Evolutionary conservation across 35 echinoderm and acorn worm genomes (phyloP).

Genomic region (Ophiothrix spiculata): DNA sequence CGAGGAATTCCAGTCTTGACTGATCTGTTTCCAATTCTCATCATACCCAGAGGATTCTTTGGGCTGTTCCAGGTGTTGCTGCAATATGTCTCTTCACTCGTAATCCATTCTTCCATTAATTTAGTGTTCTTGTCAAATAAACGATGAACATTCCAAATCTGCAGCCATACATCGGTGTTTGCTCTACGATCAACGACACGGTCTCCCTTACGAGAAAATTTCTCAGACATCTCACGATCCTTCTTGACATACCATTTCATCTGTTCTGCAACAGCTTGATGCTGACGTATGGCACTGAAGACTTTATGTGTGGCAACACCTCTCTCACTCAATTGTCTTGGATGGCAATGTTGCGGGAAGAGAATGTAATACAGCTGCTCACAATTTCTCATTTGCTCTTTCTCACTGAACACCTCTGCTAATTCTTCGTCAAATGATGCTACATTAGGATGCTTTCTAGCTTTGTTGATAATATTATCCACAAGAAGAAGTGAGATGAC

Average conservation of each 20-base stretch:
- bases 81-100: constrained; percentile 18
- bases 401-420: neutral
- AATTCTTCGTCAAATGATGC: neutral
- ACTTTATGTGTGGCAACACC: neutral
- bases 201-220: no score
- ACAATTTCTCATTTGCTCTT: neutral
- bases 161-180: constrained; percentile 33
- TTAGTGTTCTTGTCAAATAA: constrained; percentile 14
- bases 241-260: constrained; percentile 10
- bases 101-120: constrained; percentile 34
- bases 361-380: constrained; percentile 18
- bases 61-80: neutral
- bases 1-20: constrained; percentile 1
- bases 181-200: no score
- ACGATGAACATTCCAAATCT: constrained; percentile 24
- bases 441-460: neutral
- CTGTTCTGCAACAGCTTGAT: neutral
- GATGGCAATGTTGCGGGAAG: constrained; percentile 46
- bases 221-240: neutral
- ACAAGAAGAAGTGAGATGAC: constrained; percentile 13
- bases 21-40: neutral
- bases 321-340: constrained; percentile 28
- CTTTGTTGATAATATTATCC: constrained; percentile 6
- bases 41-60: neutral
- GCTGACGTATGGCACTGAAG: neutral